Conservation (phyloP, 1,140 invertebrate species). For the Diorhabda elongata region DNA sequence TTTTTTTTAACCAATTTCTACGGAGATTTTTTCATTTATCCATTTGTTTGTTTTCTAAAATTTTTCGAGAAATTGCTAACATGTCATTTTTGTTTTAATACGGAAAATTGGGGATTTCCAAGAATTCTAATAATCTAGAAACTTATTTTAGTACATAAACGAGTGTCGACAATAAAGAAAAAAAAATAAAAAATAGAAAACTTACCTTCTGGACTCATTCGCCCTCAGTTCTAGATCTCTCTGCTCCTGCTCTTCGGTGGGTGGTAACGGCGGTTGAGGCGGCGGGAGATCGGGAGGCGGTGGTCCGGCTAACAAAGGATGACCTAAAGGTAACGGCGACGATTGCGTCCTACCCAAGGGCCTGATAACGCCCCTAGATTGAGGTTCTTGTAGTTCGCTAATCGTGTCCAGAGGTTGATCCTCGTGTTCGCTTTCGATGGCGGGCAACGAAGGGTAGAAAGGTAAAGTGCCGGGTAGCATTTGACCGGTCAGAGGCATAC, state of each 20-base stretch:
- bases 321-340: conserved; percentile 89
- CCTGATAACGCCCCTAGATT: conserved; percentile 50
- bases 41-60: too few species aligned
- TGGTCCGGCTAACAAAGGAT: conserved; percentile 78
- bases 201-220: conserved; percentile 50
- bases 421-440: conserved; percentile 54
- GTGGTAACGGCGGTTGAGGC: conserved; percentile 37
- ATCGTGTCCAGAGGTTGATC: conserved; percentile 48
- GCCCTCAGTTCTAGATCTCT: conserved; percentile 43
- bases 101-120: too few species aligned
- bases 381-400: conserved; percentile 46
- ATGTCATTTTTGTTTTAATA: too few species aligned
- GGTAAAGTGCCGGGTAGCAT: conserved; percentile 70
- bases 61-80: too few species aligned
- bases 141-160: too few species aligned
- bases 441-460: conserved; percentile 69
- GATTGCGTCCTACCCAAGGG: conserved; percentile 89
- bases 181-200: not conserved
- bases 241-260: conserved; percentile 52
- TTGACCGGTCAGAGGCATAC: conserved; percentile 68
- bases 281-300: conserved; percentile 39
- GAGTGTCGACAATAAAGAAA: too few species aligned
- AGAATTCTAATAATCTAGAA: too few species aligned
- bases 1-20: too few species aligned
- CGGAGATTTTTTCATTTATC: too few species aligned